Conservation (phyloP, 2,113 vertebrate genomes). For the Dissostichus mawsoni region DNA sequence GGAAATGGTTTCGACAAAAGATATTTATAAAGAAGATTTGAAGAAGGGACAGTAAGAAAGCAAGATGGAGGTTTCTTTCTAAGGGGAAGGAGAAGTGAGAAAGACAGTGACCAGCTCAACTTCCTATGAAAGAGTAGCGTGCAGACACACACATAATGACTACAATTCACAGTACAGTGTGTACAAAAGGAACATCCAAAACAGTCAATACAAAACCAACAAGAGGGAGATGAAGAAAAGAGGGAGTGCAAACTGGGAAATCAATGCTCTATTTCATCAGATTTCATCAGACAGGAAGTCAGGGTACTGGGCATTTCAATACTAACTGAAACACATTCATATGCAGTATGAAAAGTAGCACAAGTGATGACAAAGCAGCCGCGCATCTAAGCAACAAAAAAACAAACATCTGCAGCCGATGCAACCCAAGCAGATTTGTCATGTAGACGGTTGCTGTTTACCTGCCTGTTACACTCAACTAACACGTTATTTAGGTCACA, state of each 20-base stretch:
- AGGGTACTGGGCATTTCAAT: constrained; percentile 34
- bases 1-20: background rate
- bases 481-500: background rate
- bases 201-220: no score
- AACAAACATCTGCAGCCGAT: background rate
- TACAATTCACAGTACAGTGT: no score
- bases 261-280: constrained; percentile 21
- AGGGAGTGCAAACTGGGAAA: background rate
- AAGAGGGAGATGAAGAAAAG: background rate
- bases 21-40: background rate
- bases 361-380: background rate
- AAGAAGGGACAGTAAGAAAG: background rate
- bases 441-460: background rate
- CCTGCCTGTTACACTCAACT: background rate
- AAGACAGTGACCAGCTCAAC: constrained; percentile 49
- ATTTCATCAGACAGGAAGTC: constrained; percentile 47
- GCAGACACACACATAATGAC: constrained; percentile 35
- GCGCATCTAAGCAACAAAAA: background rate
- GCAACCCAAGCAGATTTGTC: background rate
- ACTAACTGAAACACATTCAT: constrained; percentile 6
- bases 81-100: constrained; percentile 70
- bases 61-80: constrained; percentile 34
- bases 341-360: background rate
- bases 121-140: constrained; percentile 42
- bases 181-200: background rate